A percentile compares a stretch with the other conserved stretches of the same genome.
Conservation (phyloP, 2,797 vertebrate species). For the Cebuella pygmaea region DNA sequence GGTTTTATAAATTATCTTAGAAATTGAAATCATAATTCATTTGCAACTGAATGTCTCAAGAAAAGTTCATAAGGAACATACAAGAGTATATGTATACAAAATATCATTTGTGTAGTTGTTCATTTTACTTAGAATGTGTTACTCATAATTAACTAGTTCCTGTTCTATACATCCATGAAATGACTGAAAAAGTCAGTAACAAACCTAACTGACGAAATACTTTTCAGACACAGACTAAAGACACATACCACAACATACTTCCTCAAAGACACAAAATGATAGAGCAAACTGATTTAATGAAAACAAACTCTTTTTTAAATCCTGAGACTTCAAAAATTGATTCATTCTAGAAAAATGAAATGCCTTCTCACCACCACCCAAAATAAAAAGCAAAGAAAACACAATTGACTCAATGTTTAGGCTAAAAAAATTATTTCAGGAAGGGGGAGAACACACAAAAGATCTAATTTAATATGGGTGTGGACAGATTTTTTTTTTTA, state of each 20-base stretch:
- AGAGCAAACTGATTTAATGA: conserved; percentile 56
- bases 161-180: conserved; percentile 53
- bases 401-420: conserved; percentile 50
- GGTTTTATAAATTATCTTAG: conserved; percentile 21
- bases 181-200: conserved; percentile 75
- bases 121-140: conserved; percentile 42
- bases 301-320: conserved; percentile 71
- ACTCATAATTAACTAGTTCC: conserved; percentile 78
- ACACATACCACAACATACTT: conserved; percentile 55
- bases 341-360: conserved; percentile 71
- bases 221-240: conserved; percentile 60
- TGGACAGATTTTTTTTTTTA: conserved; percentile 32
- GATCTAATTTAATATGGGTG: conserved; percentile 39
- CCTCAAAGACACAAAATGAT: conserved; percentile 66
- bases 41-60: conserved; percentile 13
- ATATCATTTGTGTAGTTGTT: not conserved
- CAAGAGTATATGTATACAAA: not conserved
- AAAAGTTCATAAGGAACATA: conserved; percentile 15
- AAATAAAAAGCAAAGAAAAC: not conserved
- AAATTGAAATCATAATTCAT: conserved; percentile 52
- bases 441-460: conserved; percentile 60
- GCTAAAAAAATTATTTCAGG: conserved; percentile 53
- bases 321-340: conserved; percentile 58
- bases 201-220: conserved; percentile 43
- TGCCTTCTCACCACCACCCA: conserved; percentile 34